Conservation (phyloP, 92 coral and sea anemone genomes). For the Heteractis magnifica region DNA sequence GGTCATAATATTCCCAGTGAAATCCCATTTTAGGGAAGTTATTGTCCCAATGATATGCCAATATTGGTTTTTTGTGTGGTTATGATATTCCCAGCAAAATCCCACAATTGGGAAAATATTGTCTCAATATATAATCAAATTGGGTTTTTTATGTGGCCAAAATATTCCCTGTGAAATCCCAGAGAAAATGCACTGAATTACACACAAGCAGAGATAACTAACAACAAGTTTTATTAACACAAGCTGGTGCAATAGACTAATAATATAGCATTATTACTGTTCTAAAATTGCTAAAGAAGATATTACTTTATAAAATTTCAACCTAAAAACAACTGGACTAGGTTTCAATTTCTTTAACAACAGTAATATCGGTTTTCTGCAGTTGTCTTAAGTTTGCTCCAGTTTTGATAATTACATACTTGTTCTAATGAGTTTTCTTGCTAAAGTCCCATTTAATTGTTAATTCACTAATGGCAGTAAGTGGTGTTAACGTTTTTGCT, state of each 20-base stretch:
- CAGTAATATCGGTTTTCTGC: neutral
- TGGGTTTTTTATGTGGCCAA: slow-evolving; percentile 17
- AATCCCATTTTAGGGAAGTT: too few relatives aligned
- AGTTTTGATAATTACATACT: neutral
- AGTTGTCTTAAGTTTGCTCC: neutral
- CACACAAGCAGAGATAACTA: neutral
- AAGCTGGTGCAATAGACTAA: neutral
- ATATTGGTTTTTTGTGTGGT: slow-evolving; percentile 11
- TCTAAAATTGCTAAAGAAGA: neutral
- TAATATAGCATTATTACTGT: neutral
- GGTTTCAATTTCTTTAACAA: neutral
- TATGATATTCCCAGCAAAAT: slow-evolving; percentile 21
- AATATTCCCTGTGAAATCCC: slow-evolving; percentile 18
- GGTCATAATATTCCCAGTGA: neutral
- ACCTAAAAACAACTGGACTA: neutral
- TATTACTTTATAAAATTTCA: neutral
- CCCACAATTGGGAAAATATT: slow-evolving; percentile 27
- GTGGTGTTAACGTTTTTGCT: neutral
- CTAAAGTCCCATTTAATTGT: neutral
- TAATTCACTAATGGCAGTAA: neutral
- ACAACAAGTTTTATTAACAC: neutral
- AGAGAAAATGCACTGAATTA: neutral
- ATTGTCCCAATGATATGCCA: neutral
- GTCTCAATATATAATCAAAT: slow-evolving; percentile 2
- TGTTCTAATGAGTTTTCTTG: neutral